Base-by-base conservation (phyloP, 1,140 invertebrate species). In the Tribolium madens region DNA sequence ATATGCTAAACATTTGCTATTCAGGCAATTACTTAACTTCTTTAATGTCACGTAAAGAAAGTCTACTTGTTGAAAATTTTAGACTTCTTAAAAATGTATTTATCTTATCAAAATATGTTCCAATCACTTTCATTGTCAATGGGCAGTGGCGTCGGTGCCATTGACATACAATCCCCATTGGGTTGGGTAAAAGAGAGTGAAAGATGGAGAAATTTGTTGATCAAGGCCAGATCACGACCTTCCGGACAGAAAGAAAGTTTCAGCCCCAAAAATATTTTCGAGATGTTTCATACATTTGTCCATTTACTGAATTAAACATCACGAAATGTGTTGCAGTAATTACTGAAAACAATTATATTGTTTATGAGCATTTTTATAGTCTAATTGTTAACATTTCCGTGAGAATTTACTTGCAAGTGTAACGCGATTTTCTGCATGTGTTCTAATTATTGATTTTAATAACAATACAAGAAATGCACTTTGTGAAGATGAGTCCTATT, bases 221-320 rank as follows among this genome's bases (percentile, higher is more conserved):
- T 76, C 79, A 80, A 80, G 79, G 79, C 78, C 76, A 80, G 31
- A 78, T 76, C 48, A 70, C 71, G 73, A 76, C 76, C 73, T 78
- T 78, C 73, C 76, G 9, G 18, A 21, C 33, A 42, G 70, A 70
- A 78, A 80, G 79, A 80, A 80, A 80, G 79, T 80, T 64, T 33
- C 57, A 64, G 57, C 57, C 57, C 57, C 57, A 64, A 64, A 60
- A 57, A 21, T 57, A 57, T 57, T 57, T 26, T 14, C 3, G n/a
- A n/a, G 13, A 18, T 18, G 57, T 26, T 33, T 33, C 57, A 42
- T 42, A 9, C n/a, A 42, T n/a, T 42, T 7, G 36, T 42, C 5
- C 36, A n/a, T n/a, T n/a, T n/a, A n/a, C n/a, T n/a, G n/a, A n/a
- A n/a, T 3, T 10, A 42, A n/a, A 42, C 36, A 42, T 9, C 9